Evolutionary conservation across 2,888 invertebrate species (phyloP), one percentile per base, ranked within the genome.

Genomic region (Drepana falcataria): DNA sequence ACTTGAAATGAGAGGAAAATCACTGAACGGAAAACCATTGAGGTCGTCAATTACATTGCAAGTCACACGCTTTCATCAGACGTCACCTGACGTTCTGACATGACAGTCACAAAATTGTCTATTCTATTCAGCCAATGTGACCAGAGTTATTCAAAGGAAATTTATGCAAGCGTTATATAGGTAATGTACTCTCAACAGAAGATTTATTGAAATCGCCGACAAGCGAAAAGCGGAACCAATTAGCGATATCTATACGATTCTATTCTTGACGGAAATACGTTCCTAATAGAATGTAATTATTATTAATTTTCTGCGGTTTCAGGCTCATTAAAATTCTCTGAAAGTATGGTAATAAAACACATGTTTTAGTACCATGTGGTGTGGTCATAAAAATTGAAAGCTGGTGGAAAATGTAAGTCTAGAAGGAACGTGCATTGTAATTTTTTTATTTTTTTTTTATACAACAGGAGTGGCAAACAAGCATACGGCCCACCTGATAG

Each of bases 111-210:
- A 71, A 58, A 69, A 63, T 51, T 53, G 56, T 56, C 56, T 75
- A 75, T 70, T 71, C 63, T 66, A 58, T 21, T 21, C 68, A 56
- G 59, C 61, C 73, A 74, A 76, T 76, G 77, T 77, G 77, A 76
- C 73, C 40, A 35, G 51, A 51, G 9, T 51, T 48, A n/a, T 58
- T 49, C 52, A 54, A 58, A 52, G 62, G 60, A 64, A 63, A 60
- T 68, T 56, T 65, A 54, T 58, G 56, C 57, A 59, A 63, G 52
- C 56, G 55, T 60, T 67, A 63, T 63, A 59, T 62, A 58, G 59
- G 64, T 51, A 51, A 40, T 40, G 33, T 40, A 40, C 40, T 9
- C 63, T 55, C 63, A 59, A 56, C 44, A 55, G 41, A 60, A 55
- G 49, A 53, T 55, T 37, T 52, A 59, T 47, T 52, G 7, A 58